Percentiles rank a stretch among this genome's conserved stretches.
These are phyloP conservation scores for Jordanella pulchra DNA, from an alignment of 2,797 vertebrate genomes.

Conservation along the genomic window DNA sequence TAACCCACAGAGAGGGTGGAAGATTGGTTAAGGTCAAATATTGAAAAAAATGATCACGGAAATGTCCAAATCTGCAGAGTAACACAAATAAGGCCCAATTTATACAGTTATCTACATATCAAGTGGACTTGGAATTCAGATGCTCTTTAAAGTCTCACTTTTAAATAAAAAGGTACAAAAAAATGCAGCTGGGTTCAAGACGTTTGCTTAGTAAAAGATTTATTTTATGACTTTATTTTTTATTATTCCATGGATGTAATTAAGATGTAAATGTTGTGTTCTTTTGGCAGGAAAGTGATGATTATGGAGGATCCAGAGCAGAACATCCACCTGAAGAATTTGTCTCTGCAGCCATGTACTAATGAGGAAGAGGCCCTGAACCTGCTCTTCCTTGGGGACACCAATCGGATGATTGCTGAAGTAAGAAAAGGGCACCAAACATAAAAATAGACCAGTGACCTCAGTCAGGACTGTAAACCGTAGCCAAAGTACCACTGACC, in stretches of 20 bases:
- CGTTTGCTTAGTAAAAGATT: background rate
- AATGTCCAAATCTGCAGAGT: too few species aligned
- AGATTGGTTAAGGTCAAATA: too few species aligned
- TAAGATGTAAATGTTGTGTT: background rate
- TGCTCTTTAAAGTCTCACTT: too few species aligned
- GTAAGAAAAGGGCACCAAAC: slow-evolving; percentile 69
- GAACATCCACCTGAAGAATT: slow-evolving; percentile 94
- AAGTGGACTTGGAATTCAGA: too few species aligned
- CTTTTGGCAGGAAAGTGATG: slow-evolving; percentile 84
- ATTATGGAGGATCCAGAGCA: slow-evolving; percentile 94
- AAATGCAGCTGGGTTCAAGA: too few species aligned
- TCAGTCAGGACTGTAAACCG: slow-evolving; percentile 9
- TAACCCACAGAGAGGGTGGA: too few species aligned
- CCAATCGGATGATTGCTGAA: slow-evolving; percentile 97
- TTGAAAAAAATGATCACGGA: too few species aligned
- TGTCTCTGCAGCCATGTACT: slow-evolving; percentile 89
- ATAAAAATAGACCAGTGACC: slow-evolving; percentile 5
- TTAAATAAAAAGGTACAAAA: too few species aligned
- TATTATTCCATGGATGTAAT: background rate
- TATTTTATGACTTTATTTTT: background rate
- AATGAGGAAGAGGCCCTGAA: slow-evolving; percentile 96
- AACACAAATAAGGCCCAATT: too few species aligned
- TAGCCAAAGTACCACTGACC: slow-evolving; percentile 29
- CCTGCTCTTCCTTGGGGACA: slow-evolving; percentile 95
- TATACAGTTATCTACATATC: too few species aligned